Base-by-base conservation (phyloP, 2,888 invertebrate species). In the Allophyes oxyacanthae region DNA sequence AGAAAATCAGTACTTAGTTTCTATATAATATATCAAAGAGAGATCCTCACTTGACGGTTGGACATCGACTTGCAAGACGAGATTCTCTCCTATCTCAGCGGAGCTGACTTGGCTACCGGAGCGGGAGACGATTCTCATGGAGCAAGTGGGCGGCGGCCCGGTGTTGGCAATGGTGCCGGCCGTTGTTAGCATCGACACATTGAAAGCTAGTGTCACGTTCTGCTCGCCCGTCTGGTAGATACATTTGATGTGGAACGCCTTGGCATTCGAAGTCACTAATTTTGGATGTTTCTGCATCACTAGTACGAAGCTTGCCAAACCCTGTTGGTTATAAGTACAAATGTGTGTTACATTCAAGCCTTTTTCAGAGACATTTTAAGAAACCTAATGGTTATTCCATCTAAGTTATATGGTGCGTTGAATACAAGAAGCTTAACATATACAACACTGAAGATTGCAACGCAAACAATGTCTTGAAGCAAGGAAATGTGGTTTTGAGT, bases 261-360 rank as follows among this genome's bases (percentile, higher is more conserved):
- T 98, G 5, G 99, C 98, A 82, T 98, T 97, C 86, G 97, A 98
- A 0, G 99, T 99, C 46, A 99, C 97, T 49, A 99, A 95, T 94
- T 98, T 98, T 0, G 98, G 98, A 95, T 99, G 99, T 91, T 98
- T 98, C 86, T 99, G 99, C 84, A 99, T 98, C 20, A 99, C 98
- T 38, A 99, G 94, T 0, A 99, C 97, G 86, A 98, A 99, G 84
- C 97, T 98, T 20, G 98, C 98, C 85, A 98, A 96, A 46, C 98
- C 98, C 97, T 97, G 88, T 57, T 88, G 85, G 72, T 57, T 55
- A 65, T 63, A 58, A n/a, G n/a, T n/a, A n/a, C n/a, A n/a, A n/a
- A n/a, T n/a, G n/a, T n/a, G n/a, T n/a, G n/a, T n/a, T n/a, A n/a
- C n/a, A n/a, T n/a, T n/a, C n/a, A 51, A 33, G 25, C 25, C 25